phyloP scores from a whole-genome alignment of 2,113 vertebrate genomes.

The Pelvicachromis taeniatus region DNA sequence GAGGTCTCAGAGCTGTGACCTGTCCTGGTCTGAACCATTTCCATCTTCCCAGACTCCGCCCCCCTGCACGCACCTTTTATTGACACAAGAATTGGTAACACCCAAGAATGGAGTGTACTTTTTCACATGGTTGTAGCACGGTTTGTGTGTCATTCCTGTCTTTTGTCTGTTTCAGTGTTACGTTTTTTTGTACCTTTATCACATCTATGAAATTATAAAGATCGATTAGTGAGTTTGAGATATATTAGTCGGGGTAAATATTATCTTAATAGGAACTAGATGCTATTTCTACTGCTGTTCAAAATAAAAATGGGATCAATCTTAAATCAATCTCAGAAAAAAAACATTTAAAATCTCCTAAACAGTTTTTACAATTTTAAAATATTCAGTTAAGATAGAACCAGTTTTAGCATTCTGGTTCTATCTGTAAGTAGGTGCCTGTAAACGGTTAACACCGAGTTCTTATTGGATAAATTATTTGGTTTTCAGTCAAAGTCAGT shows the following conservation, averaged over 20 bases:
- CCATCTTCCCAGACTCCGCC: no score
- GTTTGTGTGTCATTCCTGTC: background rate
- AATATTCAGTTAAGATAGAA: background rate
- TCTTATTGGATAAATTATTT: background rate
- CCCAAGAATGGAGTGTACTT: background rate
- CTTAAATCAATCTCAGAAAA: background rate
- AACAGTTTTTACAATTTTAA: background rate
- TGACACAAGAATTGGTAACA: no score
- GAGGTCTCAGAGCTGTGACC: no score
- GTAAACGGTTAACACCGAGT: background rate
- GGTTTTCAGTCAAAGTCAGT: background rate
- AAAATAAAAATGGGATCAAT: background rate
- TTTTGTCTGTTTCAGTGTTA: background rate
- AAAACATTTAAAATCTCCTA: background rate
- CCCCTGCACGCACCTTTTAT: no score
- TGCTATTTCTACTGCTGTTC: background rate
- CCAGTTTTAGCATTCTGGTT: background rate
- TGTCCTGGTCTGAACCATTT: no score
- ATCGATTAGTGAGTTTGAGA: background rate
- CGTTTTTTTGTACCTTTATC: background rate
- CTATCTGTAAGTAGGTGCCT: background rate
- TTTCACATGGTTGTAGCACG: background rate
- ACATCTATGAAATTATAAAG: background rate
- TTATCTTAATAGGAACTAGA: background rate
- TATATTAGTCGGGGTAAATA: fast-evolving